Percentiles rank a stretch among this genome's conserved stretches.
Conservation (phyloP, 2,888 invertebrate species). For the Megalurothrips usitatus region DNA sequence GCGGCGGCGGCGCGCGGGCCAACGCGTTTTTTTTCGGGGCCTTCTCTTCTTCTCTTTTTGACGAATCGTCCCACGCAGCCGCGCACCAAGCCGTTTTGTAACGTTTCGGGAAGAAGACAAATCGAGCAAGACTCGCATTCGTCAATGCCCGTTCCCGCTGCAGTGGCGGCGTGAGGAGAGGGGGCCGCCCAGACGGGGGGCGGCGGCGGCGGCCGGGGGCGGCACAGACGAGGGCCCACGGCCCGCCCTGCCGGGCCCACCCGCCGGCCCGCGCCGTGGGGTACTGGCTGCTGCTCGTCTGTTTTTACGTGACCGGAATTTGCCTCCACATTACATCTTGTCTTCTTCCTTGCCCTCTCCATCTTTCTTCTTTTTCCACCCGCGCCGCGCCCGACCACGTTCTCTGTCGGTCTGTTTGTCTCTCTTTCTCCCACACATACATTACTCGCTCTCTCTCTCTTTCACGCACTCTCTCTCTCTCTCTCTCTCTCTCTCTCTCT, state of each 20-base stretch:
- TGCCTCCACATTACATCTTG: conserved; percentile 17
- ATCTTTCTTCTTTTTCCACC: background rate
- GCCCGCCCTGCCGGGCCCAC: too few species aligned
- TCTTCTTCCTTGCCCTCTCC: too few species aligned
- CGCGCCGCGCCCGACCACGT: background rate
- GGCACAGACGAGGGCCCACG: too few species aligned
- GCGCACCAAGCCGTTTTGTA: conserved; percentile 6
- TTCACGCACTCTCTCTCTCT: too few species aligned
- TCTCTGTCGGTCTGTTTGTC: too few species aligned
- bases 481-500: too few species aligned
- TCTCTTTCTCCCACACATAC: too few species aligned
- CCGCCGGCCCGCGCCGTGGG: too few species aligned
- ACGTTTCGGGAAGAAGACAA: conserved; percentile 22
- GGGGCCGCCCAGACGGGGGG: background rate
- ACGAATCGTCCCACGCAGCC: conserved; percentile 14
- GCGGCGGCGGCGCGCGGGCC: background rate
- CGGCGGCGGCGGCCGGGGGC: background rate
- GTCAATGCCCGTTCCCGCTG: background rate
- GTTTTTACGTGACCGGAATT: conserved; percentile 22
- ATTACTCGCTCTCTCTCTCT: too few species aligned
- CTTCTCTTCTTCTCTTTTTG: background rate
- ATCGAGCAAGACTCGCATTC: conserved; percentile 22
- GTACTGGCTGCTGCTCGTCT: background rate
- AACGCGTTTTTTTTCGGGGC: background rate
- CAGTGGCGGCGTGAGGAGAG: background rate